Base-by-base conservation (phyloP, 2,888 invertebrate species). In the Aromia moschata region DNA sequence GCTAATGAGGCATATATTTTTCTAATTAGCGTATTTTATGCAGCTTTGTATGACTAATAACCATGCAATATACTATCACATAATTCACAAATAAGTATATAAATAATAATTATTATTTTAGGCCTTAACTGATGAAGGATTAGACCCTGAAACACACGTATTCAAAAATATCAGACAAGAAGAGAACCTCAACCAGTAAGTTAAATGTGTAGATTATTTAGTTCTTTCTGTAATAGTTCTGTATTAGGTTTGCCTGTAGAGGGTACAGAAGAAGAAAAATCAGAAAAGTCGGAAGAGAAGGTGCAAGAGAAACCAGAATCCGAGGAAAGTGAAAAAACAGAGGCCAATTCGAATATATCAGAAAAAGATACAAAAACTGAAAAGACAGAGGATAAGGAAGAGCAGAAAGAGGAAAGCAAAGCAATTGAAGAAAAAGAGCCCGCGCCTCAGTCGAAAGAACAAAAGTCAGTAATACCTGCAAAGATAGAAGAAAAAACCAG, bases 141-240 rank as follows among this genome's bases (percentile, higher is more conserved):
- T 87, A 58, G 88, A 94, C 82, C 90, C 93, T 1, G 88, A 87
- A 5, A 89, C 87, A 18, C 89, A 85, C 77, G 77, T 87, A 37
- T 90, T 92, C 80, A 86, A 87, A n/a, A 31, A 52, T 54, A 41
- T 43, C 60, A 9, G 69, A 70, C 10, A 64, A 61, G 74, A 82
- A 62, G 73, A 61, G 62, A 30, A 20, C 55, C 4, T 62, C 65
- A 9, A 54, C 47, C 10, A 54, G 65, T 65, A 60, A 65, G 64
- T 62, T 25, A 1, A 55, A 15, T 38, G 11, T 33, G 36, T 30
- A 25, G n/a, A 25, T 9, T 51, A 14, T 11, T 36, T 11, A 33
- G 9, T 16, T 51, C 37, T 51, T 20, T 3, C 4, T 10, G 20
- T 38, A 40, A 15, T 25, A 15, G 15, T 38, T 18, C 38, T 55